Base-by-base conservation (phyloP, 2,113 vertebrate genomes). In the Mesoclemmys tuberculata region DNA sequence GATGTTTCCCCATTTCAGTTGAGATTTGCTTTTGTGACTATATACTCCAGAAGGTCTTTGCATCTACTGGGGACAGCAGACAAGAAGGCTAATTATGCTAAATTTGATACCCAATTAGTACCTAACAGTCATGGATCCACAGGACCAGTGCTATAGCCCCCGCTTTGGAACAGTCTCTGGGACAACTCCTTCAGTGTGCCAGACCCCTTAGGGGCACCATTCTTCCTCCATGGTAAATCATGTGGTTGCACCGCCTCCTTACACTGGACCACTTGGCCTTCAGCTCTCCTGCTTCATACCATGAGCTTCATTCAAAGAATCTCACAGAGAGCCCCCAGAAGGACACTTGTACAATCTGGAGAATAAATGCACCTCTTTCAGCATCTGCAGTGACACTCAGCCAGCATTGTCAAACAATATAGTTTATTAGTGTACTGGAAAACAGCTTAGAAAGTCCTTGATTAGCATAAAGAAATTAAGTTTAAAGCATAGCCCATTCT, bases 21-120 rank as follows among this genome's bases (percentile, higher is more conserved):
- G 92, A 88, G 6, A 14, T 93, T 95, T 82, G 86, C 29, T 3
- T 95, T 46, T 88, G 52, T 82, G 82, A 74, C 29, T 88, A 91
- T 86, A 80, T 44, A 49, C 56, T 91, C 89, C 14, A 19, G 26
- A 35, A 8, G 31, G 61, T 64, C 11, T 64, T 16, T 35, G 14
- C 31, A 64, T 64, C 61, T 35, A 14, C 31, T 35, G 61, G 31
- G 31, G 7, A 16, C 7, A 8, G 13, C 61, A 64, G 7, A 35
- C 18, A 35, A 18, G 58, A 64, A 18, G 18, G 31, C 14, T 35
- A 35, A 64, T 64, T 46, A 7, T 64, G 58, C 58, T 35, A 64
- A 64, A 64, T 64, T 6, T 35, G 6, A 35, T 35, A 35, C 14
- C 14, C 31, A 64, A 35, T 35, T 64, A 46, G 46, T 46, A 46